These are phyloP conservation scores for Lindbergichthys nudifrons DNA, from an alignment of 2,797 vertebrate species.

Conservation along the genomic window DNA sequence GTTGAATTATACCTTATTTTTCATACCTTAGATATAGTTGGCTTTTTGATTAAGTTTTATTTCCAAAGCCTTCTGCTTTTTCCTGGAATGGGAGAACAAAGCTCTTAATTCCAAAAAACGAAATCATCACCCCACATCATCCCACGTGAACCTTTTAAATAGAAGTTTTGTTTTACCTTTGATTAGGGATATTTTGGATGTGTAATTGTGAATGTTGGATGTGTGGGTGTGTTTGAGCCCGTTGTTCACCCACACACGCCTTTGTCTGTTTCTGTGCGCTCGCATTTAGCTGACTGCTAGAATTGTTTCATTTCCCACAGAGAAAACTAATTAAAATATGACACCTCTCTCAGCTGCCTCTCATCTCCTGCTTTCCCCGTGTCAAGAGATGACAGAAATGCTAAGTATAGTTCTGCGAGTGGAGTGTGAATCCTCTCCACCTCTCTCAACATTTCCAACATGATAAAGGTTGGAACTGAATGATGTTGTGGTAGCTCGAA, in stretches of 20 bases:
- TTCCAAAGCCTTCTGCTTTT: slow-evolving; percentile 38
- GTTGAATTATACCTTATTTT: neutral
- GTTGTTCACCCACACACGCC: neutral
- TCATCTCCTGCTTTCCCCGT: slow-evolving; percentile 59
- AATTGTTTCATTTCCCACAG: slow-evolving; percentile 67
- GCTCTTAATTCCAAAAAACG: slow-evolving; percentile 46
- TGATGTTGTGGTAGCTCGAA: slow-evolving; percentile 29
- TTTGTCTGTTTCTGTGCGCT: slow-evolving; percentile 19
- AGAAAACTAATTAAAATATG: slow-evolving; percentile 77
- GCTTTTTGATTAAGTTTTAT: slow-evolving; percentile 41
- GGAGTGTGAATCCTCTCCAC: slow-evolving; percentile 66
- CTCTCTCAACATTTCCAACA: slow-evolving; percentile 32
- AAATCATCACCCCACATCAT: slow-evolving; percentile 44
- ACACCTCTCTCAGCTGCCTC: slow-evolving; percentile 74
- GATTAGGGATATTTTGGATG: slow-evolving; percentile 32
- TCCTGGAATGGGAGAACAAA: slow-evolving; percentile 32
- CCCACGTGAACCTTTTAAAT: slow-evolving; percentile 52
- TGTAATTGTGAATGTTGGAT: neutral
- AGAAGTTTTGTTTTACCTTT: slow-evolving; percentile 43
- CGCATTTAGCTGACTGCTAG: slow-evolving; percentile 42
- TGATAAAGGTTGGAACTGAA: slow-evolving; percentile 18
- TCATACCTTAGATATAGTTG: slow-evolving; percentile 15
- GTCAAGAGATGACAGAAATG: slow-evolving; percentile 64
- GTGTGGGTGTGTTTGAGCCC: neutral
- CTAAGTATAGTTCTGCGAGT: slow-evolving; percentile 70